Base-by-base conservation (phyloP, 1,140 invertebrate genomes). In the Drosophila littoralis region DNA sequence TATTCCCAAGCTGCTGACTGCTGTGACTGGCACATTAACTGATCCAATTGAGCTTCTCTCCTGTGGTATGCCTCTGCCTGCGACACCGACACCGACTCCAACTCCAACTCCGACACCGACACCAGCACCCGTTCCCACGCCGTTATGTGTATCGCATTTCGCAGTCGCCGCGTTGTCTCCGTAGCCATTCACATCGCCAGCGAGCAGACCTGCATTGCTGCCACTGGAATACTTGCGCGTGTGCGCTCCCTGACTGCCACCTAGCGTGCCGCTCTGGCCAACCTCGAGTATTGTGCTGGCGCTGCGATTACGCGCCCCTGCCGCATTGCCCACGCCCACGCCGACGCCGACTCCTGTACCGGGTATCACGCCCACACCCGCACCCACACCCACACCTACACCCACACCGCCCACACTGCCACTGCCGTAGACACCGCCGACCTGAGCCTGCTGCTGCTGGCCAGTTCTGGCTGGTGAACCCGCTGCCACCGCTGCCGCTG, bases 381-480 rank as follows among this genome's bases (percentile, higher is more conserved):
- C 71, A 48, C 75, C 77, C 22, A 68, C 81, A 50, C 76, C 69
- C 35, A 50, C 76, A 66, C 35, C 70, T 28, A 28, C 22, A 28
- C 33, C 54, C 17, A 50, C 46, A 3, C 28, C 65, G 42, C 60
- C 67, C 28, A 68, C 63, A 15, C 66, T 71, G 45, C 42, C 45
- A 43, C 69, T 75, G 13, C 71, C 73, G 28, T 73, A 77, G 22
- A 59, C 76, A 38, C 55, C 75, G 28, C 68, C 70, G 28, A 55
- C 68, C 58, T 65, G 68, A 46, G 70, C 64, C 80, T 74, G 66
- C 77, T 75, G 70, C 66, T 67, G 65, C 78, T 86, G 82, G 75
- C 77, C 77, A 90, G 82, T 75, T 54, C 80, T 88, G 71, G 85
- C 85, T 67, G 85, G 85, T 70, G 84, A 86, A 75, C 84, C 84